These are phyloP conservation scores for Sycophila texana DNA, from an alignment of 2,888 invertebrate genomes.

Conservation along the genomic window DNA sequence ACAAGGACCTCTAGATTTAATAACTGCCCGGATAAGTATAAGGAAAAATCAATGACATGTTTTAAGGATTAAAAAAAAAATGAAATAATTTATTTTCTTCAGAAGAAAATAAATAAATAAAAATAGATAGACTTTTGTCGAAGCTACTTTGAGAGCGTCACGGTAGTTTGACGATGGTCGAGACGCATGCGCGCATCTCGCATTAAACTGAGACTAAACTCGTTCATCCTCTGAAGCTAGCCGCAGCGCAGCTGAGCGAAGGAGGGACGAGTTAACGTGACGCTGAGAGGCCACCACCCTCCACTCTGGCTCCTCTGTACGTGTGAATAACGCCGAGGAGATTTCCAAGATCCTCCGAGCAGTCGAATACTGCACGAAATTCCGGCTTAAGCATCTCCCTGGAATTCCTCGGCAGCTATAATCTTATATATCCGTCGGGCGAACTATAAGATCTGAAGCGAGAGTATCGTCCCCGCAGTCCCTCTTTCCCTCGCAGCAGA, in stretches of 20 bases:
- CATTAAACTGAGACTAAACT: conserved; percentile 14
- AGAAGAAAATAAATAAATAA: too few species aligned
- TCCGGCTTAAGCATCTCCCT: conserved; percentile 35
- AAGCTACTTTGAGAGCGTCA: too few species aligned
- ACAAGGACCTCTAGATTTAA: too few species aligned
- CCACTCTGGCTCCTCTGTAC: not conserved
- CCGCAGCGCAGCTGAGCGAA: not conserved
- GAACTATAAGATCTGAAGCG: conserved; percentile 53
- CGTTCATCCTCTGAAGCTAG: not conserved
- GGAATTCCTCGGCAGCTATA: conserved; percentile 47
- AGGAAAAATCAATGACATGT: too few species aligned
- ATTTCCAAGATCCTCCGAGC: conserved; percentile 20
- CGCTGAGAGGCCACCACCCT: too few species aligned
- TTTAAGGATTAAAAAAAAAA: too few species aligned
- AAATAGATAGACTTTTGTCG: too few species aligned
- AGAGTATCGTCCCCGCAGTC: conserved; percentile 31
- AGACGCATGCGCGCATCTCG: not conserved
- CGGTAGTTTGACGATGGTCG: too few species aligned
- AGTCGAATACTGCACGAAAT: conserved; percentile 42
- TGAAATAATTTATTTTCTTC: too few species aligned
- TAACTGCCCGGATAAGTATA: too few species aligned
- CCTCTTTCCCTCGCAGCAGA: not conserved
- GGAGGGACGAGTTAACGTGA: too few species aligned
- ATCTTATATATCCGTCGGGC: conserved; percentile 46
- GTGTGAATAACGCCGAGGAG: conserved; percentile 23